Evolutionary conservation across 1,140 invertebrate species (phyloP), one percentile per base, ranked within the genome.

Genomic region (Oppia nitens): DNA sequence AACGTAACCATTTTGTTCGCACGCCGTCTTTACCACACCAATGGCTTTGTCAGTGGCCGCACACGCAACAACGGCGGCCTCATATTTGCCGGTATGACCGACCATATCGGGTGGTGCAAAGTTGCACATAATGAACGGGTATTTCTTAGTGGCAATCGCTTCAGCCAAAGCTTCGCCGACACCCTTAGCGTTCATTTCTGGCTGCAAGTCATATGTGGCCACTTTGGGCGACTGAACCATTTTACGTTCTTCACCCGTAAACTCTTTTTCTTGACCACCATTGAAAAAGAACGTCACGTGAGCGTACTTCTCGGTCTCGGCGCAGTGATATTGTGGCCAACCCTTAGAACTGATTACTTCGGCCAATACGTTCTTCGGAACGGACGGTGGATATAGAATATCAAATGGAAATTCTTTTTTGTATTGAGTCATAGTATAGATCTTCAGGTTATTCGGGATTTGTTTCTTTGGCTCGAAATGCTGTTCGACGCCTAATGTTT

Each of bases 221-320:
- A 76, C 71, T 65, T 75, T 76, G 6, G 75, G 75, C 29, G 74
- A 76, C 6, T 70, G 72, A n/a, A 76, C 73, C 72, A 75, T 67
- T 23, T 61, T 55, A 9, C 74, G 63, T 24, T 75, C 74, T 66
- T 75, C 74, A 21, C 64, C 61, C 25, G 67, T 64, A 60, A 76
- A 76, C 26, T 65, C 66, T 48, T 66, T 65, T 62, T 75, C 74
- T 40, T 68, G 64, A 23, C 74, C 74, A 24, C 74, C 74, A 60
- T 76, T 76, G 66, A 75, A 76, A 63, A 75, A 75, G 63, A 75
- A 75, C 2, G 74, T 75, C 6, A 75, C 74, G 61, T 75, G 74
- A 21, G 74, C 72, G 62, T 76, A 75, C 53, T 75, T 77, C 59
- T 75, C 75, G 9, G 74, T 76, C 64, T 75, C 74, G 26, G 74